Evolutionary conservation across 1,140 invertebrate species (phyloP), one percentile per base, ranked within the genome.

Genomic region (Ostrea edulis): DNA sequence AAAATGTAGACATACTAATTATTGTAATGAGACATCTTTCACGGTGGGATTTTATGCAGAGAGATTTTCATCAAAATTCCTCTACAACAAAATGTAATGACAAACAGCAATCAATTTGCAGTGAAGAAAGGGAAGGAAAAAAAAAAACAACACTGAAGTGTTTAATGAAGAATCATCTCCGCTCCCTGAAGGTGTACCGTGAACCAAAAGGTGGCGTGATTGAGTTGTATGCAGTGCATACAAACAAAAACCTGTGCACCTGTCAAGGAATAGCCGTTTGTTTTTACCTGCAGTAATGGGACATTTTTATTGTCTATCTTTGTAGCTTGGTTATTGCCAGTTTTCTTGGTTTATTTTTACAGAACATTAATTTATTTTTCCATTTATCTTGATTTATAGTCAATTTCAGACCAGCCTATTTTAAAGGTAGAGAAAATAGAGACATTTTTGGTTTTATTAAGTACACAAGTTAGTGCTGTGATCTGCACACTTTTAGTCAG

Each of bases 221-320:
- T 77, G 68, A 77, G 12, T 17, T 29, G 22, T 25, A 29, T 77
- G 9, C 12, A 14, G 68, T 77, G 68, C 68, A 77, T 35, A 35
- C 68, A 77, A 35, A 77, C 68, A 77, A 62, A 62, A 62, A 62
- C 17, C 55, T 62, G 17, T 62, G 55, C 55, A 62, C 55, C 55
- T 62, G 55, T 62, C 68, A 29, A 35, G 25, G 25, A 35, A 77
- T 29, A 9, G 68, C 22, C 22, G 12, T 77, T 77, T 77, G 68
- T 29, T 77, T 44, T 35, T 77, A 77, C 25, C 68, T 77, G 68
- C 68, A 77, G 22, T 77, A 77, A 77, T 35, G 22, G 29, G 68
- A 77, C 25, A 17, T 77, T 77, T 77, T 77, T 77, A 77, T 77
- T 35, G 55, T 9, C 68, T 17, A 9, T 29, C 68, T 35, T 29